Evolutionary conservation across 2,888 invertebrate species (phyloP).

Genomic region (Dryobota labecula): DNA sequence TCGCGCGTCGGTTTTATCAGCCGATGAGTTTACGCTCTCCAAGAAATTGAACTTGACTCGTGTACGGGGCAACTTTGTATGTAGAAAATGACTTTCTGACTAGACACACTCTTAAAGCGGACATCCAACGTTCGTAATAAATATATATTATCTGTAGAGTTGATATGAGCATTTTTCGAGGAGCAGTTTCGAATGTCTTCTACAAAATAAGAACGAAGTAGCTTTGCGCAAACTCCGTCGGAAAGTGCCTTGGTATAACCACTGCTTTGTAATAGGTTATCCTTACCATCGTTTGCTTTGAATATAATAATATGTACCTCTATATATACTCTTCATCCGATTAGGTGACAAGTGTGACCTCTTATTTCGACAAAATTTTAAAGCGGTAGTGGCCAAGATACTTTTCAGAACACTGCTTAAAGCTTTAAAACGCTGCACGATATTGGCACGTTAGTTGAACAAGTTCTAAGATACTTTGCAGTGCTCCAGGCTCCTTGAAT

Average conservation of each 20-base stretch:
- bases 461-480: slow-evolving; percentile 35
- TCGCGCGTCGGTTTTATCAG: slow-evolving; percentile 39
- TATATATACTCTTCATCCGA: slow-evolving; percentile 9
- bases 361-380: slow-evolving; percentile 10
- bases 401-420: slow-evolving; percentile 8
- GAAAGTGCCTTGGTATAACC: slow-evolving; percentile 68
- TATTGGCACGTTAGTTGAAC: slow-evolving; percentile 41
- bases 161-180: slow-evolving; percentile 68
- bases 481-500: slow-evolving; percentile 1
- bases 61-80: slow-evolving; percentile 45
- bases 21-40: slow-evolving; percentile 35
- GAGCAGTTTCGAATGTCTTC: slow-evolving; percentile 71
- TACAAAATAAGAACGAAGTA: slow-evolving; percentile 73
- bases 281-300: slow-evolving; percentile 58
- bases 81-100: slow-evolving; percentile 51
- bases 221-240: slow-evolving; percentile 77
- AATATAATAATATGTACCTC: slow-evolving; percentile 21
- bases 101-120: slow-evolving; percentile 67
- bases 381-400: slow-evolving; percentile 11
- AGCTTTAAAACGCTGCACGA: slow-evolving; percentile 31
- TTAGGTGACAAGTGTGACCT: slow-evolving; percentile 26
- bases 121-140: slow-evolving; percentile 68
- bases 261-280: slow-evolving; percentile 50
- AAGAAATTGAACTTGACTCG: slow-evolving; percentile 47
- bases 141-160: slow-evolving; percentile 70